Evolutionary conservation across 2,113 vertebrate species (phyloP).

Genomic region (Forbesichthys papilliferus): DNA sequence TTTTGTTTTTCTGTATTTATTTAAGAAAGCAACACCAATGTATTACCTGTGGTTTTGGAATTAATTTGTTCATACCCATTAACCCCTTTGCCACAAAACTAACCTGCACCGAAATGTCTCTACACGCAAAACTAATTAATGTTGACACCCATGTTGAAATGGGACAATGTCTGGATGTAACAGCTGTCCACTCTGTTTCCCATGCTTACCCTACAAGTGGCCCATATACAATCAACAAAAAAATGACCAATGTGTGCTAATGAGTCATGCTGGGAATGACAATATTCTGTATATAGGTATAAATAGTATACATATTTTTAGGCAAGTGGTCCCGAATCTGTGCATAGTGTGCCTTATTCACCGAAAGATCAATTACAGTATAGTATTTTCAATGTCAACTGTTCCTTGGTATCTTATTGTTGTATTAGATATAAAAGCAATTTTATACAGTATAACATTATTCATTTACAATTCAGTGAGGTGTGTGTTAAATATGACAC

Average conservation of each 20-base stretch:
- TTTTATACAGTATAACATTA: constrained; percentile 30
- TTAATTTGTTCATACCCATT: constrained; percentile 34
- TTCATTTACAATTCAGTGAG: constrained; percentile 33
- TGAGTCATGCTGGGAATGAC: constrained; percentile 96
- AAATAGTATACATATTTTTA: constrained; percentile 90
- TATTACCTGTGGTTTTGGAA: constrained; percentile 20
- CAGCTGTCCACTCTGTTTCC: constrained; percentile 49
- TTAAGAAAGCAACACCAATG: constrained; percentile 46
- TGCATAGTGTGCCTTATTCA: constrained; percentile 99
- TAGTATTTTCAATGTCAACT: constrained; percentile 79
- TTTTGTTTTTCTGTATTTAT: constrained; percentile 41
- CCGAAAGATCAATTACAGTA: constrained; percentile 76
- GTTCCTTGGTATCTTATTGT: constrained; percentile 79
- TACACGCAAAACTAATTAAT: constrained; percentile 3
- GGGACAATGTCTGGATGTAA: constrained; percentile 46
- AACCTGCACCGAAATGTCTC: constrained; percentile 28
- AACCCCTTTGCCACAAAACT: background rate
- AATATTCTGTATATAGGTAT: constrained; percentile 89
- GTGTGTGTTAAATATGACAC: constrained; percentile 30
- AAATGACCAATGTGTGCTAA: constrained; percentile 76
- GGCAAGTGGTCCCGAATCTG: constrained; percentile 95
- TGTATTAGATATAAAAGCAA: constrained; percentile 38
- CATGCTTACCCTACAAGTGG: constrained; percentile 42
- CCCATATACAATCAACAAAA: constrained; percentile 84
- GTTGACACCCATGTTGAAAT: constrained; percentile 29